These are phyloP conservation scores for Bolinopsis microptera DNA, from an alignment of 37 sponge, comb jelly and placozoan species.

Conservation along the genomic window DNA sequence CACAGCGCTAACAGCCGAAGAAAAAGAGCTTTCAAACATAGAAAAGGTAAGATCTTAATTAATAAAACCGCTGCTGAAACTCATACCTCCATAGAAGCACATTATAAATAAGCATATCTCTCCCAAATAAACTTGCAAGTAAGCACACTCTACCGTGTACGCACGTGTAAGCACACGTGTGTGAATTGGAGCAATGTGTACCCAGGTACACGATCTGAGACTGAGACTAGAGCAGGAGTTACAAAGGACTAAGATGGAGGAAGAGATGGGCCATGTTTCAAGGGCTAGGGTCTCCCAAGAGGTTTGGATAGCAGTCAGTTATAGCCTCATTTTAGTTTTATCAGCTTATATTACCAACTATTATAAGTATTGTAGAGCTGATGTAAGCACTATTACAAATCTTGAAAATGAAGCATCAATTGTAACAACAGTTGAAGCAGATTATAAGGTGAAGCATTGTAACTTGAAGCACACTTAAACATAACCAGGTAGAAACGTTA, in stretches of 20 bases:
- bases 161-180: background rate
- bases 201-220: conserved; percentile 48
- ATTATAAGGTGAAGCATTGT: background rate
- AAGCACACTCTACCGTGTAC: background rate
- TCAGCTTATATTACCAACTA: too few species aligned
- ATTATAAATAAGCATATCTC: background rate
- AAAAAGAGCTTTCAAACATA: conserved; percentile 17
- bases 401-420: background rate
- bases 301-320: background rate
- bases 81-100: background rate
- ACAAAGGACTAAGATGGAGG: conserved; percentile 57
- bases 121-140: background rate
- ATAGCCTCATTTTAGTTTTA: too few species aligned
- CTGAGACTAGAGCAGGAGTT: conserved; percentile 59
- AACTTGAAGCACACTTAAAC: background rate
- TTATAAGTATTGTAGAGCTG: too few species aligned
- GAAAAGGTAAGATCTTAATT: conserved; percentile 52
- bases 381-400: too few species aligned
- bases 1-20: conserved; percentile 34
- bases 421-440: background rate
- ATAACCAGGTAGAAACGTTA: conserved; percentile 28
- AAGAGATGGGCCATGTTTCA: conserved; percentile 32
- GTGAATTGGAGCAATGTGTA: background rate
- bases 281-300: conserved; percentile 50
- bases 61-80: background rate